Evolutionary conservation across 2,888 invertebrate genomes (phyloP).

Genomic region (Drosophila cognata): DNA sequence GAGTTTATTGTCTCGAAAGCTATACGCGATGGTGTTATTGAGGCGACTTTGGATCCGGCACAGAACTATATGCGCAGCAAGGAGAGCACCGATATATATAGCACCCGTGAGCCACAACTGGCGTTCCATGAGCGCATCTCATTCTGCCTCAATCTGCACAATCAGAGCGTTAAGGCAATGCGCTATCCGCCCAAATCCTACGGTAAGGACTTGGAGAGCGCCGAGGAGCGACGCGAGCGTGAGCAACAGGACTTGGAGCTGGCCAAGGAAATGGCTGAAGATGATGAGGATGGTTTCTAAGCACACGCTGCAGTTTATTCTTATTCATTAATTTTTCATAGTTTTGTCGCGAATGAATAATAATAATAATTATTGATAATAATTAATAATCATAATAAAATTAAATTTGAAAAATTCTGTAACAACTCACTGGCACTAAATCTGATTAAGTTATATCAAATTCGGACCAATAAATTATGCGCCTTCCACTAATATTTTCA

Average conservation of each 20-base stretch:
- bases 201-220: constrained; percentile 98
- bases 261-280: constrained; percentile 99
- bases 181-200: constrained; percentile 99
- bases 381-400: constrained; percentile 50
- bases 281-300: constrained; percentile 96
- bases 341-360: constrained; percentile 36
- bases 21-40: constrained; percentile 99
- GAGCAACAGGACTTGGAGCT: constrained; percentile 99
- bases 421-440: not conserved
- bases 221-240: constrained; percentile 97
- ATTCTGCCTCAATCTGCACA: constrained; percentile 98
- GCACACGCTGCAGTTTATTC: constrained; percentile 12
- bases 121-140: constrained; percentile 98
- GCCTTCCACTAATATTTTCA: not conserved
- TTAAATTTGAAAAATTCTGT: constrained; percentile 33
- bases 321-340: constrained; percentile 43
- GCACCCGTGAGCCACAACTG: constrained; percentile 97
- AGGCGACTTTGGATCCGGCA: constrained; percentile 97
- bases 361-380: too few relatives aligned
- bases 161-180: constrained; percentile 99
- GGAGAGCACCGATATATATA: constrained; percentile 98
- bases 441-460: not conserved
- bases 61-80: constrained; percentile 98
- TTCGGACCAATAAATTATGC: not conserved
- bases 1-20: constrained; percentile 99